A percentile compares a stretch with the other conserved stretches of the same genome.
phyloP scores from a whole-genome alignment of 2,888 invertebrate genomes.

The Mythimna pallens region DNA sequence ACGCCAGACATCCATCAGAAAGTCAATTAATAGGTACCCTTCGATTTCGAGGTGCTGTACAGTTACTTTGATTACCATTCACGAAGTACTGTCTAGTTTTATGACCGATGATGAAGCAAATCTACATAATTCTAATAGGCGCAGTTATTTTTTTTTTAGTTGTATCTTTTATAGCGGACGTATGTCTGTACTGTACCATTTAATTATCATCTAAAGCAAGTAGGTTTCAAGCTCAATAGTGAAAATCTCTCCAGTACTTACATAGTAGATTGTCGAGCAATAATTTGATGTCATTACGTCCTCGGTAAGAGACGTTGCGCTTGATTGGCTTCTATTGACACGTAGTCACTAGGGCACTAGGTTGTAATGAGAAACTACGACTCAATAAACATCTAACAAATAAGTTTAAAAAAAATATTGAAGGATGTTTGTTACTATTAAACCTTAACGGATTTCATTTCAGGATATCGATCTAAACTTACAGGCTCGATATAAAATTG shows the following conservation, averaged over 20 bases:
- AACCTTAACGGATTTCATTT: constrained; percentile 7
- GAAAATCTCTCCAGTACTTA: constrained; percentile 40
- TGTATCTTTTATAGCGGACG: constrained; percentile 50
- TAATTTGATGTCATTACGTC: constrained; percentile 62
- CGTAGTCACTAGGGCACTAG: constrained; percentile 67
- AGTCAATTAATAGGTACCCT: constrained; percentile 35
- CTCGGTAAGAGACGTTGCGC: constrained; percentile 60
- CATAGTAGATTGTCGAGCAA: constrained; percentile 21
- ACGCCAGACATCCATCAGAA: constrained; percentile 34
- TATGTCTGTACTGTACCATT: constrained; percentile 46
- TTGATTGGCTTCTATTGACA: constrained; percentile 72
- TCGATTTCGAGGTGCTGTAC: constrained; percentile 48
- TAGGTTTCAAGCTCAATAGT: constrained; percentile 59
- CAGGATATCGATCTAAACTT: constrained; percentile 3
- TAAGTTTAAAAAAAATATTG: constrained; percentile 15
- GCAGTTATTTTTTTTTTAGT: constrained; percentile 60
- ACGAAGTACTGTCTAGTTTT: constrained; percentile 39
- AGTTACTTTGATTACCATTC: constrained; percentile 62
- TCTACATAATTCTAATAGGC: constrained; percentile 50
- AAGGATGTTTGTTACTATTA: neutral
- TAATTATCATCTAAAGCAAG: constrained; percentile 48
- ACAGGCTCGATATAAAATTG: constrained; percentile 15
- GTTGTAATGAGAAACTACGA: constrained; percentile 52
- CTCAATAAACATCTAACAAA: constrained; percentile 20
- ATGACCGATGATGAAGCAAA: constrained; percentile 62